Conservation (phyloP, 2,797 vertebrate genomes). For the Pseudochirops corinnae region DNA sequence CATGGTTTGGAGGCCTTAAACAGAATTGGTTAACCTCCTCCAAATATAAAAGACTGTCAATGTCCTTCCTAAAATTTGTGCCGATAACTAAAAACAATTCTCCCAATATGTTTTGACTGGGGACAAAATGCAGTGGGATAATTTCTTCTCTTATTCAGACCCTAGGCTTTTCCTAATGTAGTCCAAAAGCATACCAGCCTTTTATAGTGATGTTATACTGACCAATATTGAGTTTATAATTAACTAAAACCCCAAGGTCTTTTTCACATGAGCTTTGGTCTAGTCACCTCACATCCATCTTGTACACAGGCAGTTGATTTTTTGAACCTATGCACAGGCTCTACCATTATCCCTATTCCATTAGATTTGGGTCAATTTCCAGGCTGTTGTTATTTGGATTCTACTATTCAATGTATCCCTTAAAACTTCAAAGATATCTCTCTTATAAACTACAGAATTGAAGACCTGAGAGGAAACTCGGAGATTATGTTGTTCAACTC, state of each 20-base stretch:
- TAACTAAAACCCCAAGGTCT: neutral
- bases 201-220: neutral
- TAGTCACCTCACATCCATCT: neutral
- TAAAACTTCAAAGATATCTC: neutral
- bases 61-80: neutral
- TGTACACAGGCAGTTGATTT: neutral
- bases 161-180: neutral
- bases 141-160: neutral
- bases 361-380: neutral
- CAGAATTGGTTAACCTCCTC: neutral
- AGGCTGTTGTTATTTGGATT: neutral
- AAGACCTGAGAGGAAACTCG: neutral
- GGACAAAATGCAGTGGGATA: neutral
- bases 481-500: conserved; percentile 23
- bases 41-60: neutral
- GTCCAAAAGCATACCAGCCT: neutral
- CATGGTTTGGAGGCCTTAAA: neutral
- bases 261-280: neutral
- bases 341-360: neutral
- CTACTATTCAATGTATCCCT: neutral
- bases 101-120: neutral
- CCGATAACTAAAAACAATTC: neutral
- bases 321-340: neutral
- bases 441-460: conserved; percentile 29
- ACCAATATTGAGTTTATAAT: neutral